phyloP scores from a whole-genome alignment of 2,113 vertebrate genomes.

The Natator depressus region DNA sequence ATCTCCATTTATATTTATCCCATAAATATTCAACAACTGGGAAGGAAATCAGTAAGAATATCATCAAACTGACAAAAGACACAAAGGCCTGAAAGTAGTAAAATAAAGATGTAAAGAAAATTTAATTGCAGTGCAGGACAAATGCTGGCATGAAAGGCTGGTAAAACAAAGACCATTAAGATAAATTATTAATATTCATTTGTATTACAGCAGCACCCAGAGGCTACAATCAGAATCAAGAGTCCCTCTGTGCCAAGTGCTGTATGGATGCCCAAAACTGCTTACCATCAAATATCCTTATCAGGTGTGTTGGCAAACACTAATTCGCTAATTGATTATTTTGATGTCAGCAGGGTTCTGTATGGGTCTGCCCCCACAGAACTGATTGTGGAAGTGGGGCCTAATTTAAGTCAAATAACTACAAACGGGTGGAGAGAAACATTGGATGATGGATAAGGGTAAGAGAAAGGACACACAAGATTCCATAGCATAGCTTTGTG shows the following conservation, averaged over 20 bases:
- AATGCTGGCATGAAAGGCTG: background rate
- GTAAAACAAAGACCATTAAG: slow-evolving; percentile 29
- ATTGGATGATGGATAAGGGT: background rate
- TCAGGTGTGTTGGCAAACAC: slow-evolving; percentile 17
- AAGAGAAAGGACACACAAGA: background rate
- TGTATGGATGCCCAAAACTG: slow-evolving; percentile 49
- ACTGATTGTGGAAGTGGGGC: background rate
- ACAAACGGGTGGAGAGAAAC: slow-evolving; percentile 36
- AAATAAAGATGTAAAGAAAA: slow-evolving; percentile 16
- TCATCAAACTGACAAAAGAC: slow-evolving; percentile 16
- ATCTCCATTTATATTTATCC: background rate
- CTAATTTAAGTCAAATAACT: slow-evolving; percentile 61
- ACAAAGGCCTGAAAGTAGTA: background rate
- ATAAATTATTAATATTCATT: slow-evolving; percentile 33
- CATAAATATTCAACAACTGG: background rate
- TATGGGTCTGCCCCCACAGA: background rate
- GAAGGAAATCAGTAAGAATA: slow-evolving; percentile 19
- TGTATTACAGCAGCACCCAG: slow-evolving; percentile 37
- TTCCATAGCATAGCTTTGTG: background rate
- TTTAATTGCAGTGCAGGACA: background rate
- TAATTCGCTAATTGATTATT: background rate
- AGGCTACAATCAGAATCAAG: background rate
- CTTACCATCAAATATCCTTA: slow-evolving; percentile 42
- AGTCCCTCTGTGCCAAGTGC: slow-evolving; percentile 17
- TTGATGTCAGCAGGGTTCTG: background rate